A percentile compares a stretch with the other conserved stretches of the same genome.
phyloP scores from a whole-genome alignment of 2,888 invertebrate species.

The Mellilla xanthometata region DNA sequence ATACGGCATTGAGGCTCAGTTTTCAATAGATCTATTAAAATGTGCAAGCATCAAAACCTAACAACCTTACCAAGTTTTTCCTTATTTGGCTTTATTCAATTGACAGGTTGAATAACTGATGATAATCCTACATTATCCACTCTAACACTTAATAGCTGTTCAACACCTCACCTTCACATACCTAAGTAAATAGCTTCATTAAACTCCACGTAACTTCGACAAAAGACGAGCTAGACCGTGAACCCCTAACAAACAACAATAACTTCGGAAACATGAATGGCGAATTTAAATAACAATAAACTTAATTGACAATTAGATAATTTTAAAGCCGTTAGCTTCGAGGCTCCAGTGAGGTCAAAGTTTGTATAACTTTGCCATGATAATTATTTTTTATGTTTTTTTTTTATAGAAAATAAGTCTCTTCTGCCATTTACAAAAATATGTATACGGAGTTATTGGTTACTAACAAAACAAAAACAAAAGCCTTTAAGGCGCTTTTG shows the following conservation, averaged over 20 bases:
- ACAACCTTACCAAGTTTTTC: no score
- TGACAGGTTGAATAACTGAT: constrained; percentile 21
- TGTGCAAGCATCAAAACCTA: no score
- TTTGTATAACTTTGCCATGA: constrained; percentile 6
- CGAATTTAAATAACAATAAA: constrained; percentile 26
- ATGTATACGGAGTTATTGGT: no score
- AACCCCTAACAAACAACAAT: constrained; percentile 17
- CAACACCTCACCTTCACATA: constrained; percentile 43
- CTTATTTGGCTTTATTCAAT: constrained; percentile 6
- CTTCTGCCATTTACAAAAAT: no score
- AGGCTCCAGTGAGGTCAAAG: constrained; percentile 16
- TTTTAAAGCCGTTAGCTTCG: constrained; percentile 6
- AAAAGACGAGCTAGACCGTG: constrained; percentile 17
- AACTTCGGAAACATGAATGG: constrained; percentile 21
- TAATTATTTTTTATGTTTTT: no score
- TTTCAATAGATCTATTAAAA: no score
- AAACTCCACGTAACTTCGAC: constrained; percentile 30
- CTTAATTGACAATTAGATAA: constrained; percentile 24
- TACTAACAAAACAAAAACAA: no score
- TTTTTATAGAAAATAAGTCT: no score
- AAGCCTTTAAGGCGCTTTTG: no score
- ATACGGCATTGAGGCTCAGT: no score
- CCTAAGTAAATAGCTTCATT: constrained; percentile 36
- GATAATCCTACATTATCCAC: constrained; percentile 14
- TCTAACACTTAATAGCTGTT: constrained; percentile 25